Base-by-base conservation (phyloP, 2,888 invertebrate genomes). In the Odontothrips loti region DNA sequence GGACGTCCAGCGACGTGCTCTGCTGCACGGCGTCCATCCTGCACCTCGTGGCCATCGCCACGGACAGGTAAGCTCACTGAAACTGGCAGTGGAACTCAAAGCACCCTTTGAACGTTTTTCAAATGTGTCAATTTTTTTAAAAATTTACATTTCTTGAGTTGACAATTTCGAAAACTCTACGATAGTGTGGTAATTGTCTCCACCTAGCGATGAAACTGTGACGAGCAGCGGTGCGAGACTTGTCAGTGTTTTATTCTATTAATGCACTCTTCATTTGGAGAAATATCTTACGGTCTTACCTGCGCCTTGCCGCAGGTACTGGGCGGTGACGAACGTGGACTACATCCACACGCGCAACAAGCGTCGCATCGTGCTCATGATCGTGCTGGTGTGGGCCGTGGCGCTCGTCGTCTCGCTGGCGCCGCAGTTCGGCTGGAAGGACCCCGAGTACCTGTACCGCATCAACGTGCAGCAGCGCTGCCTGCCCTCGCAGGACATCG, bases 261-360 rank as follows among this genome's bases (percentile, higher is more conserved):
- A n/a, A n/a, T n/a, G n/a, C n/a, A n/a, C n/a, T n/a, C n/a, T n/a
- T n/a, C n/a, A n/a, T n/a, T n/a, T n/a, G n/a, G n/a, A n/a, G n/a
- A n/a, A n/a, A n/a, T n/a, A n/a, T n/a, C n/a, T n/a, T n/a, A n/a
- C n/a, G n/a, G n/a, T n/a, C n/a, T n/a, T n/a, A n/a, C n/a, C n/a
- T n/a, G n/a, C n/a, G n/a, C n/a, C 58, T 81, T 85, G 63, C 83
- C 83, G 2, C 83, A 95, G 97, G 89, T 99, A 97, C 89, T 99
- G 98, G 98, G 98, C 98, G 82, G 98, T 99, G 85, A 99, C 99
- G 82, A 93, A 96, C 87, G 94, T 98, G 83, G 97, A 98, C 90
- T 99, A 99, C 89, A 96, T 97, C 86, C 95, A 97, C 89, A 93
- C 95, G 83, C 91, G 98, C 84, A 97, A 96, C 86, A 94, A 95